A percentile compares a stretch with the other conserved stretches of the same genome.
phyloP scores from a whole-genome alignment of 2,113 vertebrate species.

The Corythoichthys haematopterus region DNA sequence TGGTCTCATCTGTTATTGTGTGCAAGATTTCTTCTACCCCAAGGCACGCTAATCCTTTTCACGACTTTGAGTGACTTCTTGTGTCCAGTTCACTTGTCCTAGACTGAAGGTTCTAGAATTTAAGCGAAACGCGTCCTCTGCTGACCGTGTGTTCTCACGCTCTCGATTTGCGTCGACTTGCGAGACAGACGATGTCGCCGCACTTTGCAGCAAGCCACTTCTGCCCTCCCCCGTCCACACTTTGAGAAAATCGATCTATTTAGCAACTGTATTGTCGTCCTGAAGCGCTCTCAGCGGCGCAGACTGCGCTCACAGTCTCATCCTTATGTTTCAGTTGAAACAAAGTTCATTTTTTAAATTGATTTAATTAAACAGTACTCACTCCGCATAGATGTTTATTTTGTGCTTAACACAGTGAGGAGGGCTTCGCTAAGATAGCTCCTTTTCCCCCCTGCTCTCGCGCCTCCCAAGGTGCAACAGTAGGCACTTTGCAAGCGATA shows the following conservation, averaged over 20 bases:
- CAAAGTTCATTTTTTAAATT: slow-evolving; percentile 51
- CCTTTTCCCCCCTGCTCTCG: background rate
- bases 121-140: background rate
- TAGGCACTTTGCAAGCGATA: slow-evolving; percentile 61
- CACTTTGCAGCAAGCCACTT: slow-evolving; percentile 51
- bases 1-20: no score
- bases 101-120: background rate
- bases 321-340: slow-evolving; percentile 27
- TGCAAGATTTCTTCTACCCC: no score
- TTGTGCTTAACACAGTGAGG: slow-evolving; percentile 32
- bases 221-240: slow-evolving; percentile 64
- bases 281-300: slow-evolving; percentile 46
- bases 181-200: slow-evolving; percentile 51
- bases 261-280: slow-evolving; percentile 65
- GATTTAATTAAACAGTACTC: slow-evolving; percentile 52
- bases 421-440: slow-evolving; percentile 19
- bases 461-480: slow-evolving; percentile 45
- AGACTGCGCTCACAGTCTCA: slow-evolving; percentile 33
- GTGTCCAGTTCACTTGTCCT: background rate
- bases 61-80: background rate
- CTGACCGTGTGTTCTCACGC: background rate
- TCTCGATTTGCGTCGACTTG: slow-evolving; percentile 45
- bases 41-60: no score
- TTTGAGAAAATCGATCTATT: slow-evolving; percentile 75
- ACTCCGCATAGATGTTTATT: slow-evolving; percentile 44